Percentiles rank a stretch among this genome's conserved stretches.
phyloP scores from a whole-genome alignment of 2,113 vertebrate species.

The Silurus meridionalis region DNA sequence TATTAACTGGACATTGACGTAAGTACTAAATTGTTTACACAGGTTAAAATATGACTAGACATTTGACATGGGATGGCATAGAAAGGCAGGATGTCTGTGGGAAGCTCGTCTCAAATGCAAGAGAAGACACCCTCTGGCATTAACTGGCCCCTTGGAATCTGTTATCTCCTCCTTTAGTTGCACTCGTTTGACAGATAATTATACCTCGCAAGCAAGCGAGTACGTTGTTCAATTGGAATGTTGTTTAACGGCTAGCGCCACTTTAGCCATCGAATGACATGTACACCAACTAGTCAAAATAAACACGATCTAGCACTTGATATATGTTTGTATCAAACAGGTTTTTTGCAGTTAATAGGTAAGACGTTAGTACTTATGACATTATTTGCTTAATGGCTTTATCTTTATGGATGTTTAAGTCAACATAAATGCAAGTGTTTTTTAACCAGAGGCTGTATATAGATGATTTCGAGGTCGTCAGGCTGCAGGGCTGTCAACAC shows the following conservation, averaged over 20 bases:
- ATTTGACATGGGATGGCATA: not conserved
- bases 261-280: slow-evolving; percentile 7
- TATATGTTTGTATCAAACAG: not conserved
- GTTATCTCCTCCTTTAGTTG: slow-evolving; percentile 46
- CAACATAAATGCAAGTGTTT: not conserved
- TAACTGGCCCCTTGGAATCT: slow-evolving; percentile 32
- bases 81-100: not conserved
- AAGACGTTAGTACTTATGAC: not conserved
- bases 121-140: not conserved
- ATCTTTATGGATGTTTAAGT: not conserved
- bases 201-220: slow-evolving; percentile 48
- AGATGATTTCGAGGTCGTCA: slow-evolving; percentile 22
- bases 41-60: not conserved
- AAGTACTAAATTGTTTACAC: not conserved
- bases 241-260: not conserved
- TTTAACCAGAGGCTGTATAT: not conserved
- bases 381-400: not conserved
- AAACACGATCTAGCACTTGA: slow-evolving; percentile 5
- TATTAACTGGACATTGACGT: not conserved
- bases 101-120: not conserved
- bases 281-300: not conserved
- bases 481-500: slow-evolving; percentile 35
- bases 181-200: slow-evolving; percentile 61
- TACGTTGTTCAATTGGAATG: slow-evolving; percentile 10
- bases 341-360: not conserved